Base-by-base conservation (phyloP, 2,888 invertebrate genomes). In the Platycheirus rosarum region DNA sequence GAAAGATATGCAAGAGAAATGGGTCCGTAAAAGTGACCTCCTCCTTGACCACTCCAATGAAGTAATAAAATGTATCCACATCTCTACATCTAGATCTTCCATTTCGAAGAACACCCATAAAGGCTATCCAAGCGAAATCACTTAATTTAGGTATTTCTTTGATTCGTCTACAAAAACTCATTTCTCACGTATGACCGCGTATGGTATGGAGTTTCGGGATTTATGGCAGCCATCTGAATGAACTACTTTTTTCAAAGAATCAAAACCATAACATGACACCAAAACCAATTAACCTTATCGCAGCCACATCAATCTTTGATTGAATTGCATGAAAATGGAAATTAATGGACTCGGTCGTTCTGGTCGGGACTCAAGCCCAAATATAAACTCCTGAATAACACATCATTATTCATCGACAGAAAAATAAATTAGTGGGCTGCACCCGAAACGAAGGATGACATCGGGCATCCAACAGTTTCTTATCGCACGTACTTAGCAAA, bases 201-300 rank as follows among this genome's bases (percentile, higher is more conserved):
- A 13, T 37, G 11, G 26, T 18, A 44, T 6, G 8, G 23, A 44
- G 2, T 4, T 7, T 8, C 23, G 16, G 48, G 80, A 76, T 80
- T 70, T 76, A 80, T 66, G 66, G 32, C 18, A 57, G 46, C 53
- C 63, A 51, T 60, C 48, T 37, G 11, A 14, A 32, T 75, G 79
- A 65, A 63, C 80, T 71, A 70, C 70, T 66, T 66, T 37, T 78
- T 82, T 76, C 35, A 55, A 35, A 16, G 75, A 80, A 76, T 65
- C 70, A 51, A 76, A 80, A 48, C 71, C 29, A 55, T 57, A 80
- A 80, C 80, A 51, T 82, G 80, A 76, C 80, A 82, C 80, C 71
- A 68, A 76, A 70, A 53, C 62, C 80, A 82, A 76, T 82, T 82
- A 82, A 65, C 70, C 53, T 44, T 77, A 82, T 82, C 82, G 66